phyloP scores from a whole-genome alignment of 2,888 invertebrate genomes.

The Conistra vaccinii region DNA sequence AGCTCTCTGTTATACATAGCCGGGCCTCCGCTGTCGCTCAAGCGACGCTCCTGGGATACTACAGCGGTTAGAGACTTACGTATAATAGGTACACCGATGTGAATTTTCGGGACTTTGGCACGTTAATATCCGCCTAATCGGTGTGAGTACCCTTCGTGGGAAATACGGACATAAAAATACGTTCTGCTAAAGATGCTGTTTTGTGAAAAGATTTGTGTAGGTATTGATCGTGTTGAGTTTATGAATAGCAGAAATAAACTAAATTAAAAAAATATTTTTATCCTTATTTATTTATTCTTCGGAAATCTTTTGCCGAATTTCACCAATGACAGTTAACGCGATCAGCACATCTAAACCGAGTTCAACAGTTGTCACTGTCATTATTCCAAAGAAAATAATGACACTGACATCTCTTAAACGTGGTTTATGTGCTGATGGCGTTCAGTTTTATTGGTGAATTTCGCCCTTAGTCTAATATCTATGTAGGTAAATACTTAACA shows the following conservation, averaged over 20 bases:
- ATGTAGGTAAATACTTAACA: no score
- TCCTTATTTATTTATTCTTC: no score
- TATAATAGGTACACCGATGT: slow-evolving; percentile 6
- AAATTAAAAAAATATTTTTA: no score
- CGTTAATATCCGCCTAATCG: slow-evolving; percentile 22
- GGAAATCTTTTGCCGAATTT: no score
- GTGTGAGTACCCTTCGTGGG: background rate
- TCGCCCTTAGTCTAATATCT: no score
- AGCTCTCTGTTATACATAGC: slow-evolving; percentile 68
- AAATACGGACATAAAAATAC: background rate
- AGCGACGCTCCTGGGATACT: slow-evolving; percentile 71
- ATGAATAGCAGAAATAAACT: background rate
- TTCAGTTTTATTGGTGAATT: no score
- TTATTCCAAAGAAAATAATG: no score
- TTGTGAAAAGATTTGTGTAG: slow-evolving; percentile 1
- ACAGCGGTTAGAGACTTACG: slow-evolving; percentile 30
- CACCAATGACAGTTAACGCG: no score
- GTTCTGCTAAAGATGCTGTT: background rate
- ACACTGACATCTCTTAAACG: no score
- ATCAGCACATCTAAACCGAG: no score
- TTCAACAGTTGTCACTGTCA: no score
- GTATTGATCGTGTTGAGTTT: background rate
- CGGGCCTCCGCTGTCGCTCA: slow-evolving; percentile 83
- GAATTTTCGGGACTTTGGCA: slow-evolving; percentile 3
- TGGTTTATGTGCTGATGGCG: no score